These are phyloP conservation scores for Cecropterus lyciades DNA, from an alignment of 1,140 invertebrate genomes.

Conservation along the genomic window DNA sequence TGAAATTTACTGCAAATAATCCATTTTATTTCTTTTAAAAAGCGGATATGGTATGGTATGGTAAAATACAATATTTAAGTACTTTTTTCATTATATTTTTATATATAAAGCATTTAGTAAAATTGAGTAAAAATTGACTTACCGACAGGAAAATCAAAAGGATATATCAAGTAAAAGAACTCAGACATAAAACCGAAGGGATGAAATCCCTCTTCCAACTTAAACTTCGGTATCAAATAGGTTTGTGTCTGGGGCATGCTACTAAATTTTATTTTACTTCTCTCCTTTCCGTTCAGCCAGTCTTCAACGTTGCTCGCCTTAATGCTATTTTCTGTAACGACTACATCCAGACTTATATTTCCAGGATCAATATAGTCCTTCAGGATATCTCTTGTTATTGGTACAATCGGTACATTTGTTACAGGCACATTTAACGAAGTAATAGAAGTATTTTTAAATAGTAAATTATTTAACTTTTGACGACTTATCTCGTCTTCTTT, in stretches of 20 bases:
- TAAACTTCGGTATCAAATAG: conserved; percentile 77
- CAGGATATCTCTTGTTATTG: conserved; percentile 69
- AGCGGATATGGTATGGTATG: conserved; percentile 12
- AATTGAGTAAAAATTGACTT: conserved; percentile 53
- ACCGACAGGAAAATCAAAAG: conserved; percentile 77
- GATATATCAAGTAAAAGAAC: conserved; percentile 74
- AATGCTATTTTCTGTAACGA: conserved; percentile 64
- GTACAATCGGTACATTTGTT: conserved; percentile 51
- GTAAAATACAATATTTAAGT: too few species aligned
- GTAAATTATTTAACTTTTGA: conserved; percentile 37
- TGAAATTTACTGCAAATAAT: too few species aligned
- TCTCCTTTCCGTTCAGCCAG: conserved; percentile 67
- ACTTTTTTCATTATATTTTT: too few species aligned
- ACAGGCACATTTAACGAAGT: conserved; percentile 22
- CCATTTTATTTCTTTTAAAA: conserved; percentile 2
- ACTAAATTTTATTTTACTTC: conserved; percentile 76
- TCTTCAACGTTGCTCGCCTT: conserved; percentile 61
- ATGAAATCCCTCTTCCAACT: conserved; percentile 70
- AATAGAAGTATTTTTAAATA: conserved; percentile 24
- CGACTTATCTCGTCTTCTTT: conserved; percentile 47
- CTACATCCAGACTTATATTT: conserved; percentile 54
- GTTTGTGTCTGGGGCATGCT: conserved; percentile 71
- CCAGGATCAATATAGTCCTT: conserved; percentile 46
- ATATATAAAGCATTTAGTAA: too few species aligned
- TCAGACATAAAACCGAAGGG: conserved; percentile 75